phyloP scores from a whole-genome alignment of 2,113 vertebrate genomes.

The Uria aalge region DNA sequence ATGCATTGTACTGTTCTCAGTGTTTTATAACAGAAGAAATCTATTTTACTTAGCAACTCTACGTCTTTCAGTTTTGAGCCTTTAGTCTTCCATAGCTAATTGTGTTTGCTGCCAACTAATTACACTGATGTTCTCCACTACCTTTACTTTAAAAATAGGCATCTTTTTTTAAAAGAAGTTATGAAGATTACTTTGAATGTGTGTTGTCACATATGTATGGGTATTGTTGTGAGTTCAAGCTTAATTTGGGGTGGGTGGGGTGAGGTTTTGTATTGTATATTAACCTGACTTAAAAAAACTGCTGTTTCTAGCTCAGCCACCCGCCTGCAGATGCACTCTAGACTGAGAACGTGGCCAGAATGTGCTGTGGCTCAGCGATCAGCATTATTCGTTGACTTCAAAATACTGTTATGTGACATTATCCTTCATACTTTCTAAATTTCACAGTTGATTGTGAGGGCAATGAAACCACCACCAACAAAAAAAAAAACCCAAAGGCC shows the following conservation, averaged over 20 bases:
- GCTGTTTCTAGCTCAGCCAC: not conserved
- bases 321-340: not conserved
- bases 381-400: not conserved
- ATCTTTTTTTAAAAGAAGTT: not conserved
- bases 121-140: not conserved
- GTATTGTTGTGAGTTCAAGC: not conserved
- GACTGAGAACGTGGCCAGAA: not conserved
- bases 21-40: not conserved
- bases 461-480: not conserved
- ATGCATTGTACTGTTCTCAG: not conserved
- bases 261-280: not conserved
- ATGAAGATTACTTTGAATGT: not conserved
- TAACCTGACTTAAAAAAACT: not conserved
- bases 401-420: not conserved
- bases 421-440: not conserved
- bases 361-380: not conserved
- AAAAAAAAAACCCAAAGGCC: fast-evolving
- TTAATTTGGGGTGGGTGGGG: not conserved
- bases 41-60: not conserved
- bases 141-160: not conserved
- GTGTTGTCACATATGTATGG: not conserved
- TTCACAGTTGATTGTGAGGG: not conserved
- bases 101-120: not conserved
- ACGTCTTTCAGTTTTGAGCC: not conserved
- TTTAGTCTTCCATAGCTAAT: not conserved